phyloP scores from a whole-genome alignment of 1,140 invertebrate species.

The Cardiocondyla obscurior region DNA sequence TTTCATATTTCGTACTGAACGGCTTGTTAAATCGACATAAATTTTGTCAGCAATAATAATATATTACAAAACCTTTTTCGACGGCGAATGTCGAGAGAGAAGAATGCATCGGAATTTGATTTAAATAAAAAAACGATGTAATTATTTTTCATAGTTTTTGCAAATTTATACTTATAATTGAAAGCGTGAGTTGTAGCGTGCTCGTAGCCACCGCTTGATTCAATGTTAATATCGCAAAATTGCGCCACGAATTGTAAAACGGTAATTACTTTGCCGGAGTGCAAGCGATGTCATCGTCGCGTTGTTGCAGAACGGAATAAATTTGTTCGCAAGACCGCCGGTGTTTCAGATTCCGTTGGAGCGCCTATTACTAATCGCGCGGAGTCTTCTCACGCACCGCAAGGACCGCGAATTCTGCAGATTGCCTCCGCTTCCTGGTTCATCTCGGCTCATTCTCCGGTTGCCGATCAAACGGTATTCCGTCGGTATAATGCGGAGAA shows the following conservation, averaged over 20 bases:
- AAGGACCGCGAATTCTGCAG: constrained; percentile 70
- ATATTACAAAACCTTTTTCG: not conserved
- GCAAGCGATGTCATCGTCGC: not conserved
- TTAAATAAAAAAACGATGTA: not conserved
- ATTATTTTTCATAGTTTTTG: not conserved
- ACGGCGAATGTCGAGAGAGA: not conserved
- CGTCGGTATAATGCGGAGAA: constrained; percentile 66
- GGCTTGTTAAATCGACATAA: not conserved
- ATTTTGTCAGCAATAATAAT: not conserved
- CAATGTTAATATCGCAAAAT: constrained; percentile 21
- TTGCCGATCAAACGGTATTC: constrained; percentile 64
- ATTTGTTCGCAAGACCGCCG: constrained; percentile 3
- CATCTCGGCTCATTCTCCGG: constrained; percentile 57
- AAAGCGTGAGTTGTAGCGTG: not conserved
- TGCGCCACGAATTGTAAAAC: constrained; percentile 40
- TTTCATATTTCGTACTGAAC: not conserved
- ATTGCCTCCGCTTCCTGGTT: constrained; percentile 69
- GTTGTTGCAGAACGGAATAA: not conserved
- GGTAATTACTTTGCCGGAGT: constrained; percentile 51
- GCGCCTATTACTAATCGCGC: constrained; percentile 53
- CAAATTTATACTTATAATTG: not conserved
- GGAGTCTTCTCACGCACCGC: constrained; percentile 67
- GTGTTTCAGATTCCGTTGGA: constrained; percentile 64
- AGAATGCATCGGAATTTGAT: no score
- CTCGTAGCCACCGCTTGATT: not conserved